Evolutionary conservation across 1,140 invertebrate species (phyloP).

Genomic region (Zaprionus davidi): DNA sequence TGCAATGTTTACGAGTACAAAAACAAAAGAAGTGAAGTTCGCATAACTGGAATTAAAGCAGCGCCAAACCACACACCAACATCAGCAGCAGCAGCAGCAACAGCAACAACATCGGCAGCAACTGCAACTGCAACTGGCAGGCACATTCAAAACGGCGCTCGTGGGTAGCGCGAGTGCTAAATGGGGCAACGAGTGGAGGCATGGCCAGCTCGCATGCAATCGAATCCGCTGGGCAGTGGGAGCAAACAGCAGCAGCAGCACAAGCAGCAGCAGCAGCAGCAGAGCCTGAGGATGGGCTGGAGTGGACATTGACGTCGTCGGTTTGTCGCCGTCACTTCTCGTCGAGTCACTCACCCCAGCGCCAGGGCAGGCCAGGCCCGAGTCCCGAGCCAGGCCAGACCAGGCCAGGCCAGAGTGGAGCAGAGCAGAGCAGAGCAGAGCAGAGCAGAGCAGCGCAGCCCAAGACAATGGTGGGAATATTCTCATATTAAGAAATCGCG

Average conservation of each 20-base stretch:
- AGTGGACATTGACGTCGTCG: constrained; percentile 55
- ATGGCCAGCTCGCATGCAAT: constrained; percentile 64
- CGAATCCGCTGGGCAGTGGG: constrained; percentile 64
- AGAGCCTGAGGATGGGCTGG: constrained; percentile 36
- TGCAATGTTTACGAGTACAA: constrained; percentile 68
- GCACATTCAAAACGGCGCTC: constrained; percentile 54
- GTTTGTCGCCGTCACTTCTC: constrained; percentile 48
- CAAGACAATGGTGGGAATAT: constrained; percentile 83
- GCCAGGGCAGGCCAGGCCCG: constrained; percentile 20
- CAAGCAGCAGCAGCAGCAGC: constrained; percentile 9
- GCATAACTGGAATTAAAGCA: constrained; percentile 80
- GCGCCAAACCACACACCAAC: constrained; percentile 57
- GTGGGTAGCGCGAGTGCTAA: constrained; percentile 76
- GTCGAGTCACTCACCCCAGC: constrained; percentile 50
- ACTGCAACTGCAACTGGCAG: constrained; percentile 45
- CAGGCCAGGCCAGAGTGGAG: constrained; percentile 30
- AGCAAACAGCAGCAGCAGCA: constrained; percentile 38
- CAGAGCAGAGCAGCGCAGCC: neutral
- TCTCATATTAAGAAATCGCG: constrained; percentile 84
- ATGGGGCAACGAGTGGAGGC: constrained; percentile 59
- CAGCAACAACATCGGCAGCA: constrained; percentile 18
- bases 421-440: constrained; percentile 16
- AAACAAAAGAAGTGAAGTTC: constrained; percentile 77
- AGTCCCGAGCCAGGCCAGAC: neutral
- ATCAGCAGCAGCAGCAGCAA: constrained; percentile 18